Evolutionary conservation across 2,797 vertebrate species (phyloP).

Genomic region (Tenualosa thibaudeaui): DNA sequence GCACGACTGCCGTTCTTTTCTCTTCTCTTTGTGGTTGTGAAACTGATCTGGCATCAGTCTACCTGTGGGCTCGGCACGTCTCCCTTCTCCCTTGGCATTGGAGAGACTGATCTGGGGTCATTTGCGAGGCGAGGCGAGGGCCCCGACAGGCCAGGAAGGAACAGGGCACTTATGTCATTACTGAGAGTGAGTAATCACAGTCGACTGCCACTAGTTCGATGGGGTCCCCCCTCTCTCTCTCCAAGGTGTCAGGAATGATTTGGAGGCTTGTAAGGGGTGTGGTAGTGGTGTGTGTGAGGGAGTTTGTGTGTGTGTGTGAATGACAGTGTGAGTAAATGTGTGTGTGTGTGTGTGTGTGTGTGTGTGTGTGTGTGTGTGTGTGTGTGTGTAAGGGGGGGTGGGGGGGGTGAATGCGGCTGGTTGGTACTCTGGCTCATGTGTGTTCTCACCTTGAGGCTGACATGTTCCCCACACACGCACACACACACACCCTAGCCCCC

Average conservation of each 20-base stretch:
- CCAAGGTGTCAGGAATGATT: constrained; percentile 62
- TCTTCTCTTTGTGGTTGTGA: not conserved
- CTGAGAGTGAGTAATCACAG: constrained; percentile 69
- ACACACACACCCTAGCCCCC: not conserved
- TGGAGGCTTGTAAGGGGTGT: constrained; percentile 34
- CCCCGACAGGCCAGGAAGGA: constrained; percentile 62
- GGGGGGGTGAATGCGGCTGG: constrained; percentile 31
- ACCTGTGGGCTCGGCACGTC: constrained; percentile 30
- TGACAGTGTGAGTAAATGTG: constrained; percentile 56
- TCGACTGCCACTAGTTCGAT: constrained; percentile 72
- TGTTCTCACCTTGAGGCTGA: constrained; percentile 78
- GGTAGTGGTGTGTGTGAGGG: constrained; percentile 27
- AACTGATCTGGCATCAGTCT: constrained; percentile 39
- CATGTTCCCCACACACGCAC: constrained; percentile 59
- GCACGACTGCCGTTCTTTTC: not conserved
- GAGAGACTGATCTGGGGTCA: constrained; percentile 38
- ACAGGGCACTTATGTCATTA: constrained; percentile 76
- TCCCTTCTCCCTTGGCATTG: constrained; percentile 6
- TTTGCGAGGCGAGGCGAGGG: constrained; percentile 26
- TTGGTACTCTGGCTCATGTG: constrained; percentile 72
- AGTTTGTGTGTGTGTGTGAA: constrained; percentile 40
- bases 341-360: constrained; percentile 36
- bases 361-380: constrained; percentile 31
- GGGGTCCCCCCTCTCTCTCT: constrained; percentile 61
- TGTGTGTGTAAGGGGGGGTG: constrained; percentile 69